Conservation (phyloP, 2,113 vertebrate species). For the Canis aureus region DNA sequence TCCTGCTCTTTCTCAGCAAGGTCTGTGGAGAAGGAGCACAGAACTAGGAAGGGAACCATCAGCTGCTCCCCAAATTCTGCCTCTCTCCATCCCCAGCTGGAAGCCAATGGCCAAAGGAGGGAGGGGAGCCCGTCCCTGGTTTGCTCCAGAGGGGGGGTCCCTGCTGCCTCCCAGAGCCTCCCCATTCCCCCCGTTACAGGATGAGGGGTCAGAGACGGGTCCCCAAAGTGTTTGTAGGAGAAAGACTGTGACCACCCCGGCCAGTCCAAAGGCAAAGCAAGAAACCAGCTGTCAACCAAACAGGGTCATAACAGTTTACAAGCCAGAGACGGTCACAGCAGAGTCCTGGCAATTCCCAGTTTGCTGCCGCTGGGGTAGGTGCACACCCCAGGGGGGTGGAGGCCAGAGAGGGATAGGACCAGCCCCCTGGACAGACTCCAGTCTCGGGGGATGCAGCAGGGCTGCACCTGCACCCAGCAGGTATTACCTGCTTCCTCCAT, state of each 20-base stretch:
- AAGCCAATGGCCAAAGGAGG: neutral
- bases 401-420: neutral
- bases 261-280: neutral
- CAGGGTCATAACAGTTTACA: neutral
- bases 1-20: neutral
- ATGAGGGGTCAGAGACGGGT: neutral
- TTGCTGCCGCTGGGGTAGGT: neutral
- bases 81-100: neutral
- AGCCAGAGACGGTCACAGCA: neutral
- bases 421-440: neutral
- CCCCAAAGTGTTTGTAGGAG: neutral
- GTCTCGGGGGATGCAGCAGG: neutral
- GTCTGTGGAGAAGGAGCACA: neutral
- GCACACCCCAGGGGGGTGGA: neutral
- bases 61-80: neutral
- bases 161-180: neutral
- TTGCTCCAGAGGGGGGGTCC: neutral
- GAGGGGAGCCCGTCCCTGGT: neutral
- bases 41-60: neutral
- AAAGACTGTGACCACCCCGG: neutral
- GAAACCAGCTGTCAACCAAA: neutral
- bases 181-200: neutral
- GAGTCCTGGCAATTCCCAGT: neutral
- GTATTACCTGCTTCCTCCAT: neutral
- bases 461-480: neutral